Percentiles rank a stretch among this genome's conserved stretches.
These are phyloP conservation scores for Enteromius argenteus DNA, from an alignment of 2,797 vertebrate genomes.

Conservation along the genomic window DNA sequence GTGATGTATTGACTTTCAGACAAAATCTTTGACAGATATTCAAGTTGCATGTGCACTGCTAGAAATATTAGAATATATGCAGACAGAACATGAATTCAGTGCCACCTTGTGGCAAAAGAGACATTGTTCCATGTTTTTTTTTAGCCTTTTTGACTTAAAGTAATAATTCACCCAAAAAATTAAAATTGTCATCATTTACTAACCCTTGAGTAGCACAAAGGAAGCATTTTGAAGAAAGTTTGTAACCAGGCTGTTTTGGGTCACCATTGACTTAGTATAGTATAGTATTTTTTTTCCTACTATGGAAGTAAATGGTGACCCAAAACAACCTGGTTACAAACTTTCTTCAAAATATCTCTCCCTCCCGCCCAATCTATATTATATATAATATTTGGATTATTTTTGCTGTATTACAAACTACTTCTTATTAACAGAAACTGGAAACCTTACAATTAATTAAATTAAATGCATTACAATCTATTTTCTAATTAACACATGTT, in stretches of 20 bases:
- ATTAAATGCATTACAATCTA: background rate
- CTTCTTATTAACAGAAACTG: background rate
- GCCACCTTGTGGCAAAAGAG: conserved; percentile 17
- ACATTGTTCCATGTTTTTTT: background rate
- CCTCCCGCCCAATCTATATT: background rate
- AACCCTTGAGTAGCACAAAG: too few species aligned
- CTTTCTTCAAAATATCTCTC: too few species aligned
- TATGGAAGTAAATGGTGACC: too few species aligned
- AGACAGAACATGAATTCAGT: background rate
- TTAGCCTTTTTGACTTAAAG: background rate
- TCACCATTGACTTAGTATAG: too few species aligned
- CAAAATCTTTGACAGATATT: background rate
- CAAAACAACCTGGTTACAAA: too few species aligned
- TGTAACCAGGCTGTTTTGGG: too few species aligned
- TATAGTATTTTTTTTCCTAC: too few species aligned
- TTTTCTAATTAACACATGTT: background rate
- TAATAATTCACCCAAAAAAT: too few species aligned
- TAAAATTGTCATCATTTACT: too few species aligned
- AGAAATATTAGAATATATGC: background rate
- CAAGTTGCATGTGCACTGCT: background rate
- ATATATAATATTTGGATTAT: background rate
- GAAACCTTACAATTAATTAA: background rate
- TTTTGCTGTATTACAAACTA: background rate
- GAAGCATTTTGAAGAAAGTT: too few species aligned
- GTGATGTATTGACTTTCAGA: background rate